Evolutionary conservation across 92 coral and sea anemone genomes (phyloP).

Genomic region (Meandrina meandrites): DNA sequence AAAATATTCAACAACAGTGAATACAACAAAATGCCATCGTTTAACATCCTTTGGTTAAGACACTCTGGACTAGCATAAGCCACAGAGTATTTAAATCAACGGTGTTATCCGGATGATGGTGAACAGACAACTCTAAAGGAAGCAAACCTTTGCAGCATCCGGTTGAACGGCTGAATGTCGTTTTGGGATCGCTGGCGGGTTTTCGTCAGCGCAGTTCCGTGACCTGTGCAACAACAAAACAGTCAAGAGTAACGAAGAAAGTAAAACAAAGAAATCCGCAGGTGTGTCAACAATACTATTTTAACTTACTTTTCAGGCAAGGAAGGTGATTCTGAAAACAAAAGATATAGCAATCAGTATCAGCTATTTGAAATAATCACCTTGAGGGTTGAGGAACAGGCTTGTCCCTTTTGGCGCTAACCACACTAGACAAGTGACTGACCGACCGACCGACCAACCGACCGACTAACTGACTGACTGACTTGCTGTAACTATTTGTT

Average conservation of each 20-base stretch:
- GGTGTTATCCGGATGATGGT: too few species aligned
- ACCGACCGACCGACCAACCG: background rate
- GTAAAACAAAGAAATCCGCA: background rate
- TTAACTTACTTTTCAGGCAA: conserved; percentile 36
- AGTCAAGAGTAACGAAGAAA: background rate
- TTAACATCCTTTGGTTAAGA: background rate
- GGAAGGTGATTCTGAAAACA: conserved; percentile 9
- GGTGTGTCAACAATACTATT: too few species aligned
- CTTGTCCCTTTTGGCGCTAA: background rate
- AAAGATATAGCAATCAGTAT: background rate
- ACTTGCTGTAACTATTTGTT: background rate
- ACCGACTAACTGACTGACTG: background rate
- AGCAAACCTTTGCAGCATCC: conserved; percentile 10
- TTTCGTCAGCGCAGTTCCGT: background rate
- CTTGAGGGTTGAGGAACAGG: background rate
- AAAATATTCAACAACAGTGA: background rate
- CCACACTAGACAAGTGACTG: background rate
- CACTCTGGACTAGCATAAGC: background rate
- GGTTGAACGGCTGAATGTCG: conserved; percentile 30
- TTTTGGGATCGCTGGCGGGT: conserved; percentile 26
- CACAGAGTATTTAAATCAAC: background rate
- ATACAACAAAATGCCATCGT: background rate
- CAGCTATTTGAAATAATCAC: background rate
- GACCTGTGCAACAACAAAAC: conserved; percentile 8
- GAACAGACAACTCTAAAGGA: background rate